These are phyloP conservation scores for Carduelis carduelis DNA, from an alignment of 2,797 vertebrate species.

Conservation along the genomic window DNA sequence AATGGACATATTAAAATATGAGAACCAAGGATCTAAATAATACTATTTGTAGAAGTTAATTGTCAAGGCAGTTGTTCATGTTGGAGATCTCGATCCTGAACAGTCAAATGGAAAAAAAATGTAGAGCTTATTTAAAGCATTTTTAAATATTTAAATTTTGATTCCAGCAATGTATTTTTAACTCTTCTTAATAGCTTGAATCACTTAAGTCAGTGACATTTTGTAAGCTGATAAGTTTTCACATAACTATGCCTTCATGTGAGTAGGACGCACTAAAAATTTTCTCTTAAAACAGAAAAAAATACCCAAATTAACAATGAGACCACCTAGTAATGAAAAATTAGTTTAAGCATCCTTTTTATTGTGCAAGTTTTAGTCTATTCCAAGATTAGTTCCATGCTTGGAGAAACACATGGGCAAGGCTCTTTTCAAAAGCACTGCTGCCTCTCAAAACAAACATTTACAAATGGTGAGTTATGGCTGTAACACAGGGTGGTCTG, in stretches of 20 bases:
- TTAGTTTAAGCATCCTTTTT: not conserved
- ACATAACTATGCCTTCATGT: not conserved
- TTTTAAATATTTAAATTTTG: not conserved
- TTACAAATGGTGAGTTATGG: not conserved
- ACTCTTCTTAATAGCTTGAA: not conserved
- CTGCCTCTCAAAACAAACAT: not conserved
- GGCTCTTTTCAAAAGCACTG: not conserved
- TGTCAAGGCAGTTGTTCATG: not conserved
- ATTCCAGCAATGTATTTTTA: not conserved
- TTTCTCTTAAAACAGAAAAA: not conserved
- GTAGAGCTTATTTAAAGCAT: not conserved
- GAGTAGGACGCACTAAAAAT: not conserved
- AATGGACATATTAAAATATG: not conserved
- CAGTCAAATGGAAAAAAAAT: not conserved
- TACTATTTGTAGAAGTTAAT: not conserved
- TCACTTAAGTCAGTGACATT: not conserved
- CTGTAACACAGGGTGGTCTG: not conserved
- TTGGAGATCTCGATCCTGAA: not conserved
- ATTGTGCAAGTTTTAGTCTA: not conserved
- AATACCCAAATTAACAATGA: not conserved
- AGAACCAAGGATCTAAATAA: not conserved
- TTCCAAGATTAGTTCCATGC: not conserved
- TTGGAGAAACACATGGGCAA: not conserved
- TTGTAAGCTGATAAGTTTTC: not conserved
- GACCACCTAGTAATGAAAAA: not conserved